A percentile compares a stretch with the other conserved stretches of the same genome.
Conservation (phyloP, 1,140 invertebrate species). For the Lepidurus packardi region DNA sequence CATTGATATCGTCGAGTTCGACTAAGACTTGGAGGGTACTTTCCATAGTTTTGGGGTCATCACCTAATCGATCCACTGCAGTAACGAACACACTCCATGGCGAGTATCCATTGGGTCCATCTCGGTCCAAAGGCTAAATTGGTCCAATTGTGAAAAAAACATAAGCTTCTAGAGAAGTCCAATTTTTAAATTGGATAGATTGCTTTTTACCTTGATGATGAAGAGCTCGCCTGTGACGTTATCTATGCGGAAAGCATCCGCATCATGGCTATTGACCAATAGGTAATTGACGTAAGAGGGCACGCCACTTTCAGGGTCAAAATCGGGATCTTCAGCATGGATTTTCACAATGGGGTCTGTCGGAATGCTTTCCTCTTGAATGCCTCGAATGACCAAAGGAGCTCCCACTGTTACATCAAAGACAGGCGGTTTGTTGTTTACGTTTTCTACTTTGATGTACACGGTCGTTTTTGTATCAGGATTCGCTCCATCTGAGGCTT, state of each 20-base stretch:
- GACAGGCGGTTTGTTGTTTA: conserved; percentile 75
- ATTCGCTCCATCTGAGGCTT: conserved; percentile 65
- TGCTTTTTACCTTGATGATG: not conserved
- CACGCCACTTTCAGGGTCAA: conserved; percentile 56
- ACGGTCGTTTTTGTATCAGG: conserved; percentile 69
- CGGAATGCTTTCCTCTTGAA: conserved; percentile 32
- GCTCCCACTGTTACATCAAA: conserved; percentile 53
- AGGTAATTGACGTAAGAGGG: conserved; percentile 72
- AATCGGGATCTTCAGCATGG: conserved; percentile 78
- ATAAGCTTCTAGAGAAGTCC: conserved; percentile 3
- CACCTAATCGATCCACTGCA: conserved; percentile 72
- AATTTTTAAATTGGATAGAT: not conserved
- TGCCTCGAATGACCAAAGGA: conserved; percentile 22
- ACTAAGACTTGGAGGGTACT: conserved; percentile 65
- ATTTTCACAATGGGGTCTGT: conserved; percentile 40
- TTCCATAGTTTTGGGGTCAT: conserved; percentile 51
- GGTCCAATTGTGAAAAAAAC: not conserved
- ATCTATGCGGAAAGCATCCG: conserved; percentile 40
- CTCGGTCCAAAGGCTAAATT: conserved; percentile 66
- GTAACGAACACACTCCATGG: conserved; percentile 76
- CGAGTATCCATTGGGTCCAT: conserved; percentile 73
- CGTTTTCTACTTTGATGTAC: conserved; percentile 67
- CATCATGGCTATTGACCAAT: conserved; percentile 46
- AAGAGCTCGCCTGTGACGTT: conserved; percentile 49
- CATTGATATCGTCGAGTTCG: conserved; percentile 74